These are phyloP conservation scores for Acutogordius australiensis DNA, from an alignment of 2,888 invertebrate species.

Conservation along the genomic window DNA sequence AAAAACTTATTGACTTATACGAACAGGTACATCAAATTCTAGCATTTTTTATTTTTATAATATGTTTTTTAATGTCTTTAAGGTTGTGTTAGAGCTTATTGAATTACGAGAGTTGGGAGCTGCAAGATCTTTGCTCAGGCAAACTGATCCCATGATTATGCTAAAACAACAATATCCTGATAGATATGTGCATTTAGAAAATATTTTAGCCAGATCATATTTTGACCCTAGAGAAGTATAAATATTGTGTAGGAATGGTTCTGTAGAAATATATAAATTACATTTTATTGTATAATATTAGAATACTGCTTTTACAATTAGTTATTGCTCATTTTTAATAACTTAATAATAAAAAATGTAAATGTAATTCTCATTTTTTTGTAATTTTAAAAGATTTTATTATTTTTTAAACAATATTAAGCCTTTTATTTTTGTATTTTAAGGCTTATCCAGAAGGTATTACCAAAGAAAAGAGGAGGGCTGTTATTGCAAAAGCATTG, in stretches of 20 bases:
- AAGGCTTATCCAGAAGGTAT: conserved; percentile 72
- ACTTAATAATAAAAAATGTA: no score
- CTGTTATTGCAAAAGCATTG: conserved; percentile 63
- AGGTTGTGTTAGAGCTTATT: conserved; percentile 73
- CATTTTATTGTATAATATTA: no score
- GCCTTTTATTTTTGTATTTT: no score
- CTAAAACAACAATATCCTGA: conserved; percentile 85
- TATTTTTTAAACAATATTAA: no score
- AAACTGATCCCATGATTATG: conserved; percentile 91
- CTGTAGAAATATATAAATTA: no score
- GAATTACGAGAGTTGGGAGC: conserved; percentile 86
- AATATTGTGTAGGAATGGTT: no score
- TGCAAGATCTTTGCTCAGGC: conserved; percentile 63
- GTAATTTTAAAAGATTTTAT: no score
- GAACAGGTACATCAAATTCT: no score
- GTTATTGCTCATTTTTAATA: no score
- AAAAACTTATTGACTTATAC: conserved; percentile 82
- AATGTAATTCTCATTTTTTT: no score
- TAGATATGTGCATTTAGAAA: conserved; percentile 76
- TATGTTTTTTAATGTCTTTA: conserved; percentile 15
- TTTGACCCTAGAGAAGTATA: conserved; percentile 66
- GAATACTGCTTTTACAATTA: no score
- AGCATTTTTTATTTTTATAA: no score
- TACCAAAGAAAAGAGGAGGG: conserved; percentile 72
- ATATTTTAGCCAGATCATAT: conserved; percentile 70